Conservation (phyloP, 2,888 invertebrate genomes). For the Chrysopilus asiliformis region DNA sequence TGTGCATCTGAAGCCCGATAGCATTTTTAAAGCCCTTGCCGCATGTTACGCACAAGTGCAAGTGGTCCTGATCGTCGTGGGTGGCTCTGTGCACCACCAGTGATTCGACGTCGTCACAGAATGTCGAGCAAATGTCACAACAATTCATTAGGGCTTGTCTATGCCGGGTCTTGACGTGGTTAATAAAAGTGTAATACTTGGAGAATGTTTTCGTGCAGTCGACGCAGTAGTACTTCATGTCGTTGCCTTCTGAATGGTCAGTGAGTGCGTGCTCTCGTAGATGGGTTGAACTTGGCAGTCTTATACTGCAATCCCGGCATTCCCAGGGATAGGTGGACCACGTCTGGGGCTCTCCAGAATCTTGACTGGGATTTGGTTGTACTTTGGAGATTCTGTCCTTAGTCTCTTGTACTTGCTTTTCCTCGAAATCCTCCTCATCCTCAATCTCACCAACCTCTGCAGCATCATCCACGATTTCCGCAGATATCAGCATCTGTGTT, state of each 20-base stretch:
- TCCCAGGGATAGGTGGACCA: conserved; percentile 18
- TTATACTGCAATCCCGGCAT: conserved; percentile 12
- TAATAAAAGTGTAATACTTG: conserved; percentile 22
- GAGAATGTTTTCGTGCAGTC: conserved; percentile 21
- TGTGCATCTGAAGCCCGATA: conserved; percentile 18
- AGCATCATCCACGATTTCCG: background rate
- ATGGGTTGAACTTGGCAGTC: conserved; percentile 4
- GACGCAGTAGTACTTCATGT: conserved; percentile 18
- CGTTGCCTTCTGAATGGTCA: conserved; percentile 7
- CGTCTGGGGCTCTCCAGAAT: conserved; percentile 2
- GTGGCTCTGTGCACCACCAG: conserved; percentile 17
- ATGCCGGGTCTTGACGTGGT: conserved; percentile 23
- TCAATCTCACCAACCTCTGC: background rate
- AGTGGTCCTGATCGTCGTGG: conserved; percentile 6
- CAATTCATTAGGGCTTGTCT: conserved; percentile 17
- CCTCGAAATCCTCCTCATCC: background rate
- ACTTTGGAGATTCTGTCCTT: background rate
- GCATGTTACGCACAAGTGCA: conserved; percentile 19
- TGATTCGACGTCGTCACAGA: conserved; percentile 10
- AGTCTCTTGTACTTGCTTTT: background rate
- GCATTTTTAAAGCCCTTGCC: conserved; percentile 20
- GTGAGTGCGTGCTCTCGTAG: conserved; percentile 8
- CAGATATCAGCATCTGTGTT: background rate
- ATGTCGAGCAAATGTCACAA: conserved; percentile 21
- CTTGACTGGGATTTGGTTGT: background rate